Percentiles rank a stretch among this genome's conserved stretches.
Evolutionary conservation across 2,797 vertebrate species (phyloP).

Genomic region (Sebastes steindachneri): DNA sequence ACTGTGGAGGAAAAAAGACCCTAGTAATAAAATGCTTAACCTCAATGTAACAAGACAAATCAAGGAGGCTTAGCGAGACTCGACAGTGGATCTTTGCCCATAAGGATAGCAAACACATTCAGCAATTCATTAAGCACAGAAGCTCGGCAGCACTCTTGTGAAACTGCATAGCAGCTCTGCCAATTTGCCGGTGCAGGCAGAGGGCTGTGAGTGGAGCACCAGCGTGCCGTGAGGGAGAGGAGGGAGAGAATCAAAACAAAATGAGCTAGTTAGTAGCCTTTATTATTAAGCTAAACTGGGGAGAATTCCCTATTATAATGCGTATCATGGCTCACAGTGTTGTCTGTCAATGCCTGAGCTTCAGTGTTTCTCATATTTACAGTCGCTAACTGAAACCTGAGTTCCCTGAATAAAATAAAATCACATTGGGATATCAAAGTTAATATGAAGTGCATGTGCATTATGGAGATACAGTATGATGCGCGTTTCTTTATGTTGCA

Average conservation of each 20-base stretch:
- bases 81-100: conserved; percentile 73
- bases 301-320: conserved; percentile 61
- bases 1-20: conserved; percentile 59
- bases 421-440: not conserved
- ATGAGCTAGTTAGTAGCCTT: conserved; percentile 68
- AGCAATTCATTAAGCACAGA: conserved; percentile 81
- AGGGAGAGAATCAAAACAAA: conserved; percentile 51
- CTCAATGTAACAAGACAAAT: conserved; percentile 80
- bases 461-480: not conserved
- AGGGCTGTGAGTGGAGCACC: conserved; percentile 55
- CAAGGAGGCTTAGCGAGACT: conserved; percentile 69
- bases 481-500: not conserved
- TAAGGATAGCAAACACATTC: conserved; percentile 77
- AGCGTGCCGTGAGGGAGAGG: conserved; percentile 30
- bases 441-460: not conserved
- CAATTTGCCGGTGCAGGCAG: conserved; percentile 70
- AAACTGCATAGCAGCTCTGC: conserved; percentile 70
- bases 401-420: not conserved
- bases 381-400: conserved; percentile 4
- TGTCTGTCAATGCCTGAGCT: conserved; percentile 47
- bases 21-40: conserved; percentile 82
- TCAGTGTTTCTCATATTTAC: conserved; percentile 33
- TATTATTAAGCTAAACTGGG: conserved; percentile 70
- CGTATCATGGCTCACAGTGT: conserved; percentile 2
- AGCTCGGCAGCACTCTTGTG: conserved; percentile 68